phyloP scores from a whole-genome alignment of 1,140 invertebrate species.

The Acromyrmex echinatior region DNA sequence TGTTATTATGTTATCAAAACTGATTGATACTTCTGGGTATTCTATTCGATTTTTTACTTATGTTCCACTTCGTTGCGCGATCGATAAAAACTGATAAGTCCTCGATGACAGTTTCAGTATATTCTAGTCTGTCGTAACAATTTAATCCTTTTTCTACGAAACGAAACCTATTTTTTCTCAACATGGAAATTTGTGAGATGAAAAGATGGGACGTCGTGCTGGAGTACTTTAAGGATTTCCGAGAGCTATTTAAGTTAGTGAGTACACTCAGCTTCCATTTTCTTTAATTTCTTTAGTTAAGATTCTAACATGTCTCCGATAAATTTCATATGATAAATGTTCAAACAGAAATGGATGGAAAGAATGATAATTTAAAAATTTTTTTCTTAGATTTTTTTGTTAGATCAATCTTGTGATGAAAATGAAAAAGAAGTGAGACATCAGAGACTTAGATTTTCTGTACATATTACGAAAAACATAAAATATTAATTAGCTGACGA shows the following conservation, averaged over 20 bases:
- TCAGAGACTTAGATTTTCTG: background rate
- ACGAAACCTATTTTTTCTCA: background rate
- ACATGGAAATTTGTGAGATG: slow-evolving; percentile 75
- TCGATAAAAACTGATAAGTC: slow-evolving; percentile 72
- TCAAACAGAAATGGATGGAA: background rate
- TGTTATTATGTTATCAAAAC: background rate
- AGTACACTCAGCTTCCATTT: slow-evolving; percentile 57
- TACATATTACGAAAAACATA: background rate
- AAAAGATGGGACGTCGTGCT: slow-evolving; percentile 74
- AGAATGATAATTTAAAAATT: background rate
- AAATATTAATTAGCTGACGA: slow-evolving; percentile 52
- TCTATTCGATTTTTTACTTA: slow-evolving; percentile 32
- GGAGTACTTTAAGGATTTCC: slow-evolving; percentile 76
- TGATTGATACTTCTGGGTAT: slow-evolving; percentile 30
- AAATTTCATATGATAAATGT: background rate
- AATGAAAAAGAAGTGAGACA: background rate
- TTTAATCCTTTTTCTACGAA: background rate
- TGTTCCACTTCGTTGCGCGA: slow-evolving; percentile 43
- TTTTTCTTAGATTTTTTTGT: background rate
- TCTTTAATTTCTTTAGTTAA: background rate
- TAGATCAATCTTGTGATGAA: background rate
- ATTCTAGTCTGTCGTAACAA: background rate
- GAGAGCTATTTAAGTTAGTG: slow-evolving; percentile 64
- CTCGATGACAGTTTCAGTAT: slow-evolving; percentile 37
- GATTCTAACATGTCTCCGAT: background rate